Percentiles rank a stretch among this genome's conserved stretches.
Evolutionary conservation across 2,888 invertebrate species (phyloP).

Genomic region (Drosophila pullipes): DNA sequence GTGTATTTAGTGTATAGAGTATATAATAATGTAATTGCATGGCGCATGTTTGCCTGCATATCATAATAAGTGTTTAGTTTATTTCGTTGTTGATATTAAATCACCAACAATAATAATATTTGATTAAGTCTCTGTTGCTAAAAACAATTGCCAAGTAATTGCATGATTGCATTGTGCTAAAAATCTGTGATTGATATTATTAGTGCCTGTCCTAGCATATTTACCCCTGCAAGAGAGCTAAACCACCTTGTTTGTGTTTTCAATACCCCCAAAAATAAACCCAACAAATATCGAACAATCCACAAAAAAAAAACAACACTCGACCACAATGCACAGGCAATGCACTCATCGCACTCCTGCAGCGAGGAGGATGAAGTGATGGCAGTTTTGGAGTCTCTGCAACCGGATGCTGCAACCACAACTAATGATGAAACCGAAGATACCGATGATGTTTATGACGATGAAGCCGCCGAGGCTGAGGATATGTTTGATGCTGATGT

Average conservation of each 20-base stretch:
- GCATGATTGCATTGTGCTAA: conserved; percentile 67
- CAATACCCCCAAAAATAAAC: conserved; percentile 35
- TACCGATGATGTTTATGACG: conserved; percentile 63
- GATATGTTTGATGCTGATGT: conserved; percentile 74
- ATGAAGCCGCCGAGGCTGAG: conserved; percentile 71
- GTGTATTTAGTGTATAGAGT: conserved; percentile 13
- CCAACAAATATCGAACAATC: conserved; percentile 15
- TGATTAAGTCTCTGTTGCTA: conserved; percentile 50
- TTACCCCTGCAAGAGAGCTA: conserved; percentile 72
- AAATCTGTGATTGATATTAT: conserved; percentile 1
- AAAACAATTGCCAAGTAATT: conserved; percentile 52
- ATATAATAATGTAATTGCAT: conserved; percentile 39
- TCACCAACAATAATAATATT: conserved; percentile 56
- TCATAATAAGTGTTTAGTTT: conserved; percentile 28
- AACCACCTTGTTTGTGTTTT: conserved; percentile 75
- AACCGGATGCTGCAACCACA: conserved; percentile 66
- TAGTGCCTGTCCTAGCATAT: conserved; percentile 37
- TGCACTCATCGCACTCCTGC: conserved; percentile 76
- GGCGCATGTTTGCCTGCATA: conserved; percentile 64
- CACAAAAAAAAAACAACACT: conserved; percentile 29
- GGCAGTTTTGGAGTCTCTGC: conserved; percentile 68
- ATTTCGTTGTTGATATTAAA: conserved; percentile 39
- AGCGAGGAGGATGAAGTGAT: conserved; percentile 77
- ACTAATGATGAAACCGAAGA: conserved; percentile 75
- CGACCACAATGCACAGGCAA: conserved; percentile 48